Evolutionary conservation across 1,140 invertebrate genomes (phyloP).

Genomic region (Asbolus verrucosus): DNA sequence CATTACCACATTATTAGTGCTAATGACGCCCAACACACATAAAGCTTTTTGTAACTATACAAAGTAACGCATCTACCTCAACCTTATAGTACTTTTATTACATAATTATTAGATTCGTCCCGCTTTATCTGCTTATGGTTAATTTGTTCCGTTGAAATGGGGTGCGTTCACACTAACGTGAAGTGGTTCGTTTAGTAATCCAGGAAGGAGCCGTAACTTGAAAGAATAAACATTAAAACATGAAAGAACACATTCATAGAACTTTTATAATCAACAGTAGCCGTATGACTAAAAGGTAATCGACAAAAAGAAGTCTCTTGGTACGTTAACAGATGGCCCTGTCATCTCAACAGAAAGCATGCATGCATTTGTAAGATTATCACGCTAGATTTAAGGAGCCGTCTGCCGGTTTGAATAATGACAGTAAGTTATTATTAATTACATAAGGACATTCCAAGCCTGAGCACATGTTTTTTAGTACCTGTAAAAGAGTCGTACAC

Average conservation of each 20-base stretch:
- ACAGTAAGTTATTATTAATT: conserved; percentile 54
- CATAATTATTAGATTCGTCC: too few relatives aligned
- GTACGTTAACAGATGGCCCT: conserved; percentile 52
- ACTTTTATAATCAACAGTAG: conserved; percentile 34
- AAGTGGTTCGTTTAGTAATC: conserved; percentile 15
- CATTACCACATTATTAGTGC: conserved; percentile 28
- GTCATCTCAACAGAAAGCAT: conserved; percentile 48
- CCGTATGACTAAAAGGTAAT: conserved; percentile 32
- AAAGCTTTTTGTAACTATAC: conserved; percentile 8
- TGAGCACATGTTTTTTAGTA: conserved; percentile 39
- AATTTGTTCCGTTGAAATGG: too few relatives aligned
- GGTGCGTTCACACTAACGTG: conserved; percentile 8
- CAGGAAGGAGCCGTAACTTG: conserved; percentile 24
- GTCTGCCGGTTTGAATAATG: conserved; percentile 54
- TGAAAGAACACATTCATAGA: conserved; percentile 19
- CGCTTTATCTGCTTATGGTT: too few relatives aligned
- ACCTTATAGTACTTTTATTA: too few relatives aligned
- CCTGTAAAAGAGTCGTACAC: conserved; percentile 13
- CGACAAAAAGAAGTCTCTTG: conserved; percentile 34
- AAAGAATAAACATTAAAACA: conserved; percentile 26
- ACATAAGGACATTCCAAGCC: conserved; percentile 40
- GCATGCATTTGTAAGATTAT: conserved; percentile 54
- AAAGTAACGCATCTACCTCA: conserved; percentile 9
- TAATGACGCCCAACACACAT: conserved; percentile 14
- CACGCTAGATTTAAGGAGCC: conserved; percentile 56